Evolutionary conservation across 1,140 invertebrate species (phyloP), one percentile per base, ranked within the genome.

Genomic region (Proales similis): DNA sequence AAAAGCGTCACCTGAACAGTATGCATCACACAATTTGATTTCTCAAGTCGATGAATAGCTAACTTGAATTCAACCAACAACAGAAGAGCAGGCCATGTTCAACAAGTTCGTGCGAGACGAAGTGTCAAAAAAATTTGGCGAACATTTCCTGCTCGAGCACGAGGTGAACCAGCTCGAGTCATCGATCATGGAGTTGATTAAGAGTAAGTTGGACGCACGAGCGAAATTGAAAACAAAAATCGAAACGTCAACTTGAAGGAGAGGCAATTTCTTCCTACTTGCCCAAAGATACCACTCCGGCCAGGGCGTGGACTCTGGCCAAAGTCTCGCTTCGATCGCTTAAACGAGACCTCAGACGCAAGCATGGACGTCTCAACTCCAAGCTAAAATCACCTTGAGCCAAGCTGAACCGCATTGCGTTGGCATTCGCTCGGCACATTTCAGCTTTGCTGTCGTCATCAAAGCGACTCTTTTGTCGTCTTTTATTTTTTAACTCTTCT

Each of bases 101-200:
- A 57, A 57, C 32, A 57, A 57, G 20, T 57, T 57, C 45, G 51
- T 57, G 20, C 51, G 51, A 2, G 51, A 57, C 14, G 51, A 57
- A 57, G 51, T 57, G 29, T 57, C 51, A 2, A 57, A 57, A 57
- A 57, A 57, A 24, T 57, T 57, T 57, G 51, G 51, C 20, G 51
- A 57, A 12, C 36, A 57, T 57, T 57, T 57, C 45, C 20, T 57
- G 30, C 36, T 57, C 20, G 36, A 57, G 22, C 51, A 57, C 45
- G 51, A 57, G 45, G 51, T 57, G 20, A 57, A 57, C 22, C 51
- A 57, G 27, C 24, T 57, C 4, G 51, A 57, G 32, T 42, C 24
- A 30, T 57, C 51, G 11, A 57, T 57, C 17, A 57, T 57, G 51
- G 51, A 57, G 14, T 14, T 57, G 14, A 57, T 57, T 19, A 57